Conservation (phyloP, 2,113 vertebrate species). For the Puma concolor region DNA sequence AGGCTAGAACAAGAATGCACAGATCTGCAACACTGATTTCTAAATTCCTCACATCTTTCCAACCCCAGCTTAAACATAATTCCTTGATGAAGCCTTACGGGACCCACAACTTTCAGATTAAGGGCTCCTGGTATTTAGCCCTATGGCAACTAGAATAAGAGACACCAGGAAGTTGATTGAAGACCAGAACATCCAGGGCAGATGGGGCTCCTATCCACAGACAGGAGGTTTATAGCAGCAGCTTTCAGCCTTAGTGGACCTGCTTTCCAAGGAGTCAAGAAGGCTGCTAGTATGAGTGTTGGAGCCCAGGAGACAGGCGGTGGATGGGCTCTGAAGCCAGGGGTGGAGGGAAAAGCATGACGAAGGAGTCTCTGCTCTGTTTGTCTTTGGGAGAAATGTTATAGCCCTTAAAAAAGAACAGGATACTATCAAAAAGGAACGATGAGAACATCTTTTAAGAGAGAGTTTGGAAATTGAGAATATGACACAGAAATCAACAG, state of each 20-base stretch:
- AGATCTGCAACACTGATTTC: background rate
- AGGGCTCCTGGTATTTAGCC: background rate
- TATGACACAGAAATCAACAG: background rate
- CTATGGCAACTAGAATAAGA: background rate
- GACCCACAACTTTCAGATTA: background rate
- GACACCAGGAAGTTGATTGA: background rate
- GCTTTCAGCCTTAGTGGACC: too few relatives aligned
- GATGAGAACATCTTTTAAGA: background rate
- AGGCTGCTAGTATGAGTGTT: background rate
- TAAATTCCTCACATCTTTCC: background rate
- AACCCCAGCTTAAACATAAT: background rate
- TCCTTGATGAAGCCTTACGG: background rate
- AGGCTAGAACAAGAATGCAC: background rate
- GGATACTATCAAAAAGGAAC: background rate
- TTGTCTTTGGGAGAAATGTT: background rate
- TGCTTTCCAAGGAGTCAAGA: background rate
- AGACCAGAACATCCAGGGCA: background rate
- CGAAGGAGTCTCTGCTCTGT: background rate
- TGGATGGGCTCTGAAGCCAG: fast-evolving
- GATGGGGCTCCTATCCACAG: background rate
- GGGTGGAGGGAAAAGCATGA: background rate
- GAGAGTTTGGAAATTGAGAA: background rate
- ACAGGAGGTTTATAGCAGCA: background rate
- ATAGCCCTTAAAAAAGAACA: background rate
- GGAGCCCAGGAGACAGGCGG: background rate